Evolutionary conservation across 2,797 vertebrate genomes (phyloP).

Genomic region (Ceyx erithaca): DNA sequence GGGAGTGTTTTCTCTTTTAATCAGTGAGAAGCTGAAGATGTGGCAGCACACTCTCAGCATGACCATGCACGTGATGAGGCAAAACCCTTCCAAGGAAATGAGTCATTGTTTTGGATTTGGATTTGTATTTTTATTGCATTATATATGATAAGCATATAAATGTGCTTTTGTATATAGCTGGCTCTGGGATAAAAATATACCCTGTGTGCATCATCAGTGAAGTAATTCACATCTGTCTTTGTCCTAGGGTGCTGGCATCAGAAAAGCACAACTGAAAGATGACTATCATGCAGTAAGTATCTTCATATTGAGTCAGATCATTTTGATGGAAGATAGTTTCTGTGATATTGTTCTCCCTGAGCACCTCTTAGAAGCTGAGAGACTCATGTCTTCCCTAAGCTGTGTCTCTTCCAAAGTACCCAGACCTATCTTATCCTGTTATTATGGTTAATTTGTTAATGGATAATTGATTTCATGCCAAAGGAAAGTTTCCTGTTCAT

Average conservation of each 20-base stretch:
- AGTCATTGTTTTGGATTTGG: constrained; percentile 5
- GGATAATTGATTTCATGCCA: constrained; percentile 5
- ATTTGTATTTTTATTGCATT: constrained; percentile 9
- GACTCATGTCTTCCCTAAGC: not conserved
- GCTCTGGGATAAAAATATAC: not conserved
- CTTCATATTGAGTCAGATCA: not conserved
- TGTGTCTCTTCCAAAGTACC: not conserved
- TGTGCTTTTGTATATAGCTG: not conserved
- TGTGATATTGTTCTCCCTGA: not conserved
- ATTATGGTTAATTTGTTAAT: constrained; percentile 10
- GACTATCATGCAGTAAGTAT: not conserved
- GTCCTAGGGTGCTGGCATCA: not conserved
- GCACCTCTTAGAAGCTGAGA: not conserved
- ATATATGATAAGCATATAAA: not conserved
- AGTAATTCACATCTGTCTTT: not conserved
- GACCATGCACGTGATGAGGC: not conserved
- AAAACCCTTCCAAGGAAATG: constrained; percentile 2
- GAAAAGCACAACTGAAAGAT: not conserved
- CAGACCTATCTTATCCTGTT: not conserved
- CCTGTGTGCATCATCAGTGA: not conserved
- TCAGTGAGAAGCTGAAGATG: not conserved
- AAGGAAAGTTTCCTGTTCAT: not conserved
- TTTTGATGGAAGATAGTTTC: not conserved
- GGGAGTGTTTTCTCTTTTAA: not conserved
- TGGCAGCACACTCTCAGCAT: not conserved